phyloP scores from a whole-genome alignment of 1,140 invertebrate genomes.

The Camponotus floridanus region DNA sequence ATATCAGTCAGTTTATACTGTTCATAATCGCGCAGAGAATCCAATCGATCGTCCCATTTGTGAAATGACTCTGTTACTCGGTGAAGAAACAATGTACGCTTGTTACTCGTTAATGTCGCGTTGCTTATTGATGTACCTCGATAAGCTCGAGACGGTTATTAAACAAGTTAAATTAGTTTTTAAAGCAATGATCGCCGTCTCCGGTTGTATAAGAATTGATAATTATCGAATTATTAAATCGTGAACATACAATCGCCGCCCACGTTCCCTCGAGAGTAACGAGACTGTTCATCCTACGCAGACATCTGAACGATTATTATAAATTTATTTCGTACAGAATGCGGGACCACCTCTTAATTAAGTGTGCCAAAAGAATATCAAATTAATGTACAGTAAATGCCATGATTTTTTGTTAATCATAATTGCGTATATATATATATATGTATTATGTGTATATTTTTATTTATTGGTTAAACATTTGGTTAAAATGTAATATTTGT shows the following conservation, averaged over 20 bases:
- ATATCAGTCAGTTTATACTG: background rate
- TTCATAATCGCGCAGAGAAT: background rate
- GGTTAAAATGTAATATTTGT: too few relatives aligned
- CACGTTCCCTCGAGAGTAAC: conserved; percentile 56
- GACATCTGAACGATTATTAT: conserved; percentile 29
- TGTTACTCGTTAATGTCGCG: conserved; percentile 29
- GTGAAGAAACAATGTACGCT: conserved; percentile 9
- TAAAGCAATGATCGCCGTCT: conserved; percentile 55
- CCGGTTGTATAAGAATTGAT: conserved; percentile 52
- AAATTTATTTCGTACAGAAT: conserved; percentile 27
- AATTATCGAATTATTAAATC: conserved; percentile 74
- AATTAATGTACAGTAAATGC: background rate
- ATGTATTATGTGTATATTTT: too few relatives aligned
- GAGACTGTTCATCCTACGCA: conserved; percentile 63
- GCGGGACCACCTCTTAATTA: conserved; percentile 16
- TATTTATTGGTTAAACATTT: background rate
- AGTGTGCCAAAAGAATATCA: background rate
- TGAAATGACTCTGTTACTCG: conserved; percentile 1
- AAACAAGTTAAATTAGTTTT: conserved; percentile 33
- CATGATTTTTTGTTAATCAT: background rate
- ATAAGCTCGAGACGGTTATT: conserved; percentile 31
- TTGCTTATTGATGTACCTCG: conserved; percentile 6
- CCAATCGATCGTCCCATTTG: conserved; percentile 26
- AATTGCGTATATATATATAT: background rate
- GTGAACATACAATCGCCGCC: conserved; percentile 47